Conservation (phyloP, 1,140 invertebrate species). For the Meloidogyne floridensis region DNA sequence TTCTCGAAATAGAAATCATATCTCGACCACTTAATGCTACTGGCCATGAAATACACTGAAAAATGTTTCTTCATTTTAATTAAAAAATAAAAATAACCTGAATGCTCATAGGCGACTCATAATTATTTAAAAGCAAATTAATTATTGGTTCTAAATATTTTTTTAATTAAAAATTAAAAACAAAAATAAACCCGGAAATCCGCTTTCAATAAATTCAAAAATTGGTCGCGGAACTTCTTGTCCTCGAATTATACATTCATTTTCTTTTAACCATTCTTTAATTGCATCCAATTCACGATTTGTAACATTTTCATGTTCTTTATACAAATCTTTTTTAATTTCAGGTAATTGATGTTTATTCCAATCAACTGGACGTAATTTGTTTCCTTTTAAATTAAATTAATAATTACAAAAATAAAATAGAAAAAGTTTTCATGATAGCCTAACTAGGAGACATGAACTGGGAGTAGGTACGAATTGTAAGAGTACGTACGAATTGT, state of each 20-base stretch:
- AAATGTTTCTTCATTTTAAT: no score
- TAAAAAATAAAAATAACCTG: no score
- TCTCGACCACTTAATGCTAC: slow-evolving; percentile 69
- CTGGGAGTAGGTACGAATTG: no score
- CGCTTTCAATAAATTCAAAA: slow-evolving; percentile 56
- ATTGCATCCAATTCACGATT: slow-evolving; percentile 52
- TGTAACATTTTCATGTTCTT: slow-evolving; percentile 49
- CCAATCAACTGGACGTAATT: slow-evolving; percentile 50
- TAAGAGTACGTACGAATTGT: no score
- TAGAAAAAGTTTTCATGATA: no score
- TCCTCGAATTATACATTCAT: slow-evolving; percentile 60
- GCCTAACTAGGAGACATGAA: no score
- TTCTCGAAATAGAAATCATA: slow-evolving; percentile 71
- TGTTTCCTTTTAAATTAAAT: neutral
- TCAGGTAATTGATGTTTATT: slow-evolving; percentile 33
- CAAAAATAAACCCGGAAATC: slow-evolving; percentile 45
- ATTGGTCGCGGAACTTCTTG: slow-evolving; percentile 57
- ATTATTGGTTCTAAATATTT: slow-evolving; percentile 36
- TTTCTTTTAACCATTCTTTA: slow-evolving; percentile 54
- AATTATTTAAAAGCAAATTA: slow-evolving; percentile 46
- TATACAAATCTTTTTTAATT: slow-evolving; percentile 60
- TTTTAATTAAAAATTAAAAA: slow-evolving; percentile 13
- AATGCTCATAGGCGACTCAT: slow-evolving; percentile 64
- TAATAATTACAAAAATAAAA: neutral
- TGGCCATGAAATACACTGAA: slow-evolving; percentile 68